Evolutionary conservation across 2,888 invertebrate species (phyloP).

Genomic region (Ophonus ardosiacus): DNA sequence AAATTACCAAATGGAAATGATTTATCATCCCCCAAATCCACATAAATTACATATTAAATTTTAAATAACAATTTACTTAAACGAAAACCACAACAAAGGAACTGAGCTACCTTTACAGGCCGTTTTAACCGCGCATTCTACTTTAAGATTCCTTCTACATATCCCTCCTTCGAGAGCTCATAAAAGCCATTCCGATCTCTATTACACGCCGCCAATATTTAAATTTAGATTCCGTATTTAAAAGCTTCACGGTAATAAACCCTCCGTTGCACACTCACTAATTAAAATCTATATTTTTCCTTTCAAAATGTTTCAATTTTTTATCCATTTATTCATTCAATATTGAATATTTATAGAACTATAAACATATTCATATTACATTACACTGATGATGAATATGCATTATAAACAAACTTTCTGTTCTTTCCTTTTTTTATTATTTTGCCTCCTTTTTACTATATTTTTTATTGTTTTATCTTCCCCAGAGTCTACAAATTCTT

Average conservation of each 20-base stretch:
- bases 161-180: not conserved
- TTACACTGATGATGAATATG: too few relatives aligned
- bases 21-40: slow-evolving; percentile 28
- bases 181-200: not conserved
- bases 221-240: not conserved
- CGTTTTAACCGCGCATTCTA: slow-evolving; percentile 1
- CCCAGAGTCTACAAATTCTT: too few relatives aligned
- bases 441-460: too few relatives aligned
- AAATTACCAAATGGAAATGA: slow-evolving; percentile 41
- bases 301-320: too few relatives aligned
- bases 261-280: not conserved
- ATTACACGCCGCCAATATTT: not conserved
- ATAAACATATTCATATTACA: too few relatives aligned
- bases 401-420: too few relatives aligned
- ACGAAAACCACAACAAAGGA: slow-evolving; percentile 27
- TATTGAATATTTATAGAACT: too few relatives aligned
- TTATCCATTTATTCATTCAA: too few relatives aligned
- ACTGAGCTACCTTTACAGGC: not conserved
- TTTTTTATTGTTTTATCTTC: too few relatives aligned
- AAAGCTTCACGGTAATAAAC: not conserved
- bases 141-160: slow-evolving; percentile 12
- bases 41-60: slow-evolving; percentile 40
- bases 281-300: not conserved
- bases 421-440: too few relatives aligned
- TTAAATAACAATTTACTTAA: slow-evolving; percentile 41